A percentile compares a stretch with the other conserved stretches of the same genome.
Conservation (phyloP, 2,888 invertebrate genomes). For the Linyphia triangularis region DNA sequence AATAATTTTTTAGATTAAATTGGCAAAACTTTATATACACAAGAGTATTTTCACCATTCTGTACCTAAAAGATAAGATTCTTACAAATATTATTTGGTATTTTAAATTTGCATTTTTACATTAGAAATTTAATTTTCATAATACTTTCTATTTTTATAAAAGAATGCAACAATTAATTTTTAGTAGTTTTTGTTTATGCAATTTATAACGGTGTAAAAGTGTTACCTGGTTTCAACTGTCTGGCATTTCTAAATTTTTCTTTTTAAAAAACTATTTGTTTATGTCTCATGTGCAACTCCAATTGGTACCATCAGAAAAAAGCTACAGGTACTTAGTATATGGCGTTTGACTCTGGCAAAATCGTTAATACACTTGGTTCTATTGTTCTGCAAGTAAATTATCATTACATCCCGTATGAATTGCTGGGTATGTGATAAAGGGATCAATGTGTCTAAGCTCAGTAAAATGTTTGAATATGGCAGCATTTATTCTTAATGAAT, state of each 20-base stretch:
- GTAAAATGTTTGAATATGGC: not conserved
- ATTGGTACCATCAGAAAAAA: constrained; percentile 19
- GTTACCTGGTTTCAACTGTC: constrained; percentile 71
- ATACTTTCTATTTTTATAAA: not conserved
- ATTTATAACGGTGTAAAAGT: constrained; percentile 54
- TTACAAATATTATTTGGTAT: no score
- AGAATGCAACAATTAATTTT: constrained; percentile 53
- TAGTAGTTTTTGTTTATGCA: constrained; percentile 10
- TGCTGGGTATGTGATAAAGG: constrained; percentile 12
- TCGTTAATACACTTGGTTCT: constrained; percentile 5
- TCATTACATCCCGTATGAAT: not conserved
- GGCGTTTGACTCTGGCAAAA: constrained; percentile 71
- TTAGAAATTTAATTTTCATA: not conserved
- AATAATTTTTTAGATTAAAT: no score
- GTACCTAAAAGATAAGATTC: no score
- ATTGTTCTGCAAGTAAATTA: not conserved
- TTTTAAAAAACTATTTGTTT: not conserved
- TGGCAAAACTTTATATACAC: no score
- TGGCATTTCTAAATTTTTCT: constrained; percentile 65
- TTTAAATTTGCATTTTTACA: no score
- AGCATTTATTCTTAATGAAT: not conserved
- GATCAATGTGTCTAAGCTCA: constrained; percentile 25
- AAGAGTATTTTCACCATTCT: no score
- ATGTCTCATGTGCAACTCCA: constrained; percentile 34
- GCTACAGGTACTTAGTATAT: constrained; percentile 74